A percentile compares a stretch with the other conserved stretches of the same genome.
These are phyloP conservation scores for Peromyscus maniculatus DNA, from an alignment of 2,113 vertebrate genomes.

Conservation along the genomic window DNA sequence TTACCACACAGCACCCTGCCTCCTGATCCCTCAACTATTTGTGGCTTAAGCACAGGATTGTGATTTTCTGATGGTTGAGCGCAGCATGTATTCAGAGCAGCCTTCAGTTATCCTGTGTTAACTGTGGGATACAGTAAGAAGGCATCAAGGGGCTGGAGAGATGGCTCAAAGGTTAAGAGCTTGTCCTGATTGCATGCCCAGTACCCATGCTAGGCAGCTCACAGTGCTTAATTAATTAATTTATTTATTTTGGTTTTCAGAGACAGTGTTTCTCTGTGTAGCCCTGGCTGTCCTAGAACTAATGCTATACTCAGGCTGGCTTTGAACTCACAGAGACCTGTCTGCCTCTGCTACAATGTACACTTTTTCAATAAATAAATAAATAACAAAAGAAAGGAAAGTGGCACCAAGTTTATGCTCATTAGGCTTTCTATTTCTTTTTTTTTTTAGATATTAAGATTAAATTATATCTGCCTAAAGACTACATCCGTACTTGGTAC, in stretches of 20 bases:
- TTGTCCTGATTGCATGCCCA: background rate
- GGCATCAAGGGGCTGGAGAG: background rate
- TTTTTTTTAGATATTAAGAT: background rate
- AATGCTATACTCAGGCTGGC: no score
- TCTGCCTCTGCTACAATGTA: background rate
- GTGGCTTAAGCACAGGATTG: background rate
- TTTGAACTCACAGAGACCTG: no score
- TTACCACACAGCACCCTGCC: background rate
- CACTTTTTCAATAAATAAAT: background rate
- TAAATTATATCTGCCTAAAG: background rate
- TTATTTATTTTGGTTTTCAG: no score
- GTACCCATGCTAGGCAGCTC: background rate
- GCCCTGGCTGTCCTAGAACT: no score
- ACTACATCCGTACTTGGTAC: background rate
- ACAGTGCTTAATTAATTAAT: background rate
- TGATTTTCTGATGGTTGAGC: background rate
- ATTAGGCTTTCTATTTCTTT: background rate
- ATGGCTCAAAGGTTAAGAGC: background rate
- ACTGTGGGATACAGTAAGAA: background rate
- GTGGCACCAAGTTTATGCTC: background rate
- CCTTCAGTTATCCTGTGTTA: background rate
- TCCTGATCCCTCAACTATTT: background rate
- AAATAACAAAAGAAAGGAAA: background rate
- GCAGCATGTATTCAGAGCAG: background rate
- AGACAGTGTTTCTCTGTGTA: no score